These are phyloP conservation scores for Cydia pomonella DNA, from an alignment of 1,140 invertebrate genomes.

Conservation along the genomic window DNA sequence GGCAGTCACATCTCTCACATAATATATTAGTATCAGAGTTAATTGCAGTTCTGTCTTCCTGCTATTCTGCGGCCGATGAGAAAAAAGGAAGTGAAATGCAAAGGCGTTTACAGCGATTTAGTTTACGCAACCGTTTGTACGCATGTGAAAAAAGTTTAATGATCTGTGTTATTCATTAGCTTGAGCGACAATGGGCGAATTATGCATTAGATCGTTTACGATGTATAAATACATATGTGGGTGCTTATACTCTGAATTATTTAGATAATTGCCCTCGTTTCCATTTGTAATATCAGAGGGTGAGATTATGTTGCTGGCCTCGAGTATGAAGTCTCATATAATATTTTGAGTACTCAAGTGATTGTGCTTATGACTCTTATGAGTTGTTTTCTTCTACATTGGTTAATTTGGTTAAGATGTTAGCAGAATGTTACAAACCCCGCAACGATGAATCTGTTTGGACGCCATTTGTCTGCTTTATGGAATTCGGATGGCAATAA, in stretches of 20 bases:
- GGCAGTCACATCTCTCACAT: constrained; percentile 27
- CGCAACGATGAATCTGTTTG: too few relatives aligned
- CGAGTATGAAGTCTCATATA: neutral
- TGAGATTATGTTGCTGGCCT: neutral
- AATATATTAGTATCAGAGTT: constrained; percentile 24
- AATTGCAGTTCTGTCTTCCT: constrained; percentile 25
- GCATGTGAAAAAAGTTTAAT: constrained; percentile 22
- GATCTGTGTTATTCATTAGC: neutral
- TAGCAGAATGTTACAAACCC: too few relatives aligned
- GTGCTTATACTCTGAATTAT: neutral
- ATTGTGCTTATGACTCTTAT: too few relatives aligned
- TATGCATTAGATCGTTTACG: neutral
- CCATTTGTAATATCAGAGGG: neutral
- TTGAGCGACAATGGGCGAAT: constrained; percentile 13
- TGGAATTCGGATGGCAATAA: too few relatives aligned
- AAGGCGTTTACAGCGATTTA: constrained; percentile 17
- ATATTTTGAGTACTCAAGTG: too few relatives aligned
- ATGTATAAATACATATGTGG: neutral
- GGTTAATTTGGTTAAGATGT: too few relatives aligned
- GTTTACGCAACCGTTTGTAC: constrained; percentile 26
- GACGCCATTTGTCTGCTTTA: too few relatives aligned
- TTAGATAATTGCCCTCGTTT: neutral
- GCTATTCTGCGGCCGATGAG: constrained; percentile 15
- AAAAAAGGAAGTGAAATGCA: constrained; percentile 29
- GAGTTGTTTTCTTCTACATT: too few relatives aligned